Evolutionary conservation across 2,888 invertebrate species (phyloP), one percentile per base, ranked within the genome.

Genomic region (Callosobruchus maculatus): DNA sequence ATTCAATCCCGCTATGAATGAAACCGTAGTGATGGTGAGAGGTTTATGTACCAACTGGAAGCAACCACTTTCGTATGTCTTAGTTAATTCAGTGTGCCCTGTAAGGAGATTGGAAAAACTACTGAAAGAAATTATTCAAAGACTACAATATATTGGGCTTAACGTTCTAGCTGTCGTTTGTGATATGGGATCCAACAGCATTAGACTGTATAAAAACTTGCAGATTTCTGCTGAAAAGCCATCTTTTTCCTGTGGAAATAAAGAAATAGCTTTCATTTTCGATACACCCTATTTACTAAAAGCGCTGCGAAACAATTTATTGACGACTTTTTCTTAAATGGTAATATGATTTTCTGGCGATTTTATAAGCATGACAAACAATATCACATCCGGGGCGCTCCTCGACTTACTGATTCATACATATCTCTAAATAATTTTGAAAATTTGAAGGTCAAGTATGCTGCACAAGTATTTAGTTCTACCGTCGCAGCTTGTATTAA

Each of bases 401-500:
- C 74, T 22, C 73, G 73, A 74, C 68, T 77, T n/a, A 74, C 73
- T 9, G 72, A 75, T 20, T 21, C 73, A 70, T 72, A 76, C 70
- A 70, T 75, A 21, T 70, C 18, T 26, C 74, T 75, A 9, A 67
- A 20, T 18, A 71, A 73, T 68, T 79, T 81, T 73, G 74, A 80
- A 72, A 81, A 78, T 72, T 79, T 79, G 78, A 77, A 76, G 31
- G 80, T 81, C 13, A 79, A 78, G 31, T 74, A 74, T 68, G 80
- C 80, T 20, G 71, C 72, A 4, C 81, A 81, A 75, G 66, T 79
- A 66, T 74, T 81, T 0, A 80, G 81, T 74, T 30, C 69, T 20
- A 77, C 80, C 67, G 79, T 81, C 20, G 76, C 80, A 68, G 71
- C 77, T 67, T 77, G 73, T n/a, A 70, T 82, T 71, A 74, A 74